Conservation (phyloP, 2,888 invertebrate species). For the Furcula furcula region DNA sequence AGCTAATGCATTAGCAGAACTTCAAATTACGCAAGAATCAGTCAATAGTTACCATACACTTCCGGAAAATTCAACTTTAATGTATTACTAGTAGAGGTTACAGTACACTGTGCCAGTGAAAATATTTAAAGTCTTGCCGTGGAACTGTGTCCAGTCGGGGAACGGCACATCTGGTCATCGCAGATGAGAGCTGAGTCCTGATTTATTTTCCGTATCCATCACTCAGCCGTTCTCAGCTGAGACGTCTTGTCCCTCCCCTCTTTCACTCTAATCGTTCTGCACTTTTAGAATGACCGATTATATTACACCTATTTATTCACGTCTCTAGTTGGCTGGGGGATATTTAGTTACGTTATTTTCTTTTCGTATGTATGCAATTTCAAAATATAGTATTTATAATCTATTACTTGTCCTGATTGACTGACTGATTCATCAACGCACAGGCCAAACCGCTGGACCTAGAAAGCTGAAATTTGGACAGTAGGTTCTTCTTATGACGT, state of each 20-base stretch:
- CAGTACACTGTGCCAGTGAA: neutral
- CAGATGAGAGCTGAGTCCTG: constrained; percentile 62
- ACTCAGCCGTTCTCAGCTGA: constrained; percentile 60
- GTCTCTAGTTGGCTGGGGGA: constrained; percentile 11
- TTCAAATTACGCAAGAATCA: neutral
- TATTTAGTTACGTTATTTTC: constrained; percentile 8
- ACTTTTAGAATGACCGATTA: constrained; percentile 51
- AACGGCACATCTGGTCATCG: constrained; percentile 59
- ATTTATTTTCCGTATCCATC: constrained; percentile 77
- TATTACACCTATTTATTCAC: constrained; percentile 30
- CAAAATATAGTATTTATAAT: too few species aligned
- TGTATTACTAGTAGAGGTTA: neutral
- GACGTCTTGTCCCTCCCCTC: constrained; percentile 61
- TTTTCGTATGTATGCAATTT: constrained; percentile 5
- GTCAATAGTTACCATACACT: neutral
- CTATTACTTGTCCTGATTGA: too few species aligned
- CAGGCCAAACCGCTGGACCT: too few species aligned
- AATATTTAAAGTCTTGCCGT: neutral
- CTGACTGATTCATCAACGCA: too few species aligned
- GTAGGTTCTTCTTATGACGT: too few species aligned
- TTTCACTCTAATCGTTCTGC: constrained; percentile 49
- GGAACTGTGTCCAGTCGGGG: constrained; percentile 16
- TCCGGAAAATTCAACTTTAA: neutral
- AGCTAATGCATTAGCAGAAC: constrained; percentile 46
- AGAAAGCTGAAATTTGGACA: too few species aligned